A percentile compares a stretch with the other conserved stretches of the same genome.
Conservation (phyloP, 1,140 invertebrate species). For the Centruroides sculpturatus region DNA sequence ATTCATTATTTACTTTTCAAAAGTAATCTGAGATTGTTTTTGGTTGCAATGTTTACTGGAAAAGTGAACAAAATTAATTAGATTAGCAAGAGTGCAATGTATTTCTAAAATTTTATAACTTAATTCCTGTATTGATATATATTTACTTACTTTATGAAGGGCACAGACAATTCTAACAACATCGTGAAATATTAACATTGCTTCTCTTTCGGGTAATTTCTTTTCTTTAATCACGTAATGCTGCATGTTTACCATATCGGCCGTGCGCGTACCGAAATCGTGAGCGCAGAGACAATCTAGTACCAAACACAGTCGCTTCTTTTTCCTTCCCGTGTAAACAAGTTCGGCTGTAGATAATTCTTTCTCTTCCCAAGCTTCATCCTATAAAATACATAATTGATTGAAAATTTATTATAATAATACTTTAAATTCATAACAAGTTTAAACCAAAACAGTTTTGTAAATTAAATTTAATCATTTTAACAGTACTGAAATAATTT, state of each 20-base stretch:
- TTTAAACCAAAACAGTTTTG: too few species aligned
- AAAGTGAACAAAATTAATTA: too few species aligned
- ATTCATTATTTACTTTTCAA: too few species aligned
- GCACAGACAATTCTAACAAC: slow-evolving; percentile 57
- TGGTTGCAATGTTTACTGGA: too few species aligned
- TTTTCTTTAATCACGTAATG: slow-evolving; percentile 70
- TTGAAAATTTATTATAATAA: too few species aligned
- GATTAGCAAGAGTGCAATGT: too few species aligned
- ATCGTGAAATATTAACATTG: slow-evolving; percentile 58
- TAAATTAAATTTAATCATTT: too few species aligned
- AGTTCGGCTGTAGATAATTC: slow-evolving; percentile 32
- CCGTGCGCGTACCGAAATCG: slow-evolving; percentile 51
- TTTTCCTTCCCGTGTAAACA: slow-evolving; percentile 44
- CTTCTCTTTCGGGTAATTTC: slow-evolving; percentile 58
- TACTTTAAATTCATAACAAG: too few species aligned
- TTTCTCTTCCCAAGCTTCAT: slow-evolving; percentile 50
- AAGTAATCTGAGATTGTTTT: too few species aligned
- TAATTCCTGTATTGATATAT: too few species aligned
- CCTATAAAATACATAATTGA: slow-evolving; percentile 33
- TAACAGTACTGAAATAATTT: too few species aligned
- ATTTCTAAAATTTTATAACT: too few species aligned
- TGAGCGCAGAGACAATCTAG: slow-evolving; percentile 60
- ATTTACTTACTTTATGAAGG: slow-evolving; percentile 48
- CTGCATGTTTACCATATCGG: slow-evolving; percentile 57
- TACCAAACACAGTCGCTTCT: slow-evolving; percentile 52